Percentiles rank a stretch among this genome's conserved stretches.
Evolutionary conservation across 1,140 invertebrate genomes (phyloP).

Genomic region (Procambarus clarkii): DNA sequence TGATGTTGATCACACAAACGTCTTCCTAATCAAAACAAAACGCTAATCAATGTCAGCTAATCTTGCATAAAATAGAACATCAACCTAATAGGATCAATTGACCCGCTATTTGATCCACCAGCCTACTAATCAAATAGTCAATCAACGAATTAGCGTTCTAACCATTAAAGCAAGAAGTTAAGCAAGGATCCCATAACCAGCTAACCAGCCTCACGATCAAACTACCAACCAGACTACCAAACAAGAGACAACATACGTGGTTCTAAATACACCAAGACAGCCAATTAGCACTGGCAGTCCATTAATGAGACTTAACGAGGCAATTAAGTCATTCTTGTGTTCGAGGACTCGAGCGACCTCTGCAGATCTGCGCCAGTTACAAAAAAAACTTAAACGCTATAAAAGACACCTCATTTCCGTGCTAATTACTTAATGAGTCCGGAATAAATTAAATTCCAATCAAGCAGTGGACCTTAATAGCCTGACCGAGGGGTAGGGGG

Average conservation of each 20-base stretch:
- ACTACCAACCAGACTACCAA: neutral
- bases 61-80: too few species aligned
- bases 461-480: slow-evolving; percentile 21
- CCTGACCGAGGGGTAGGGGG: neutral
- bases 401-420: slow-evolving; percentile 1
- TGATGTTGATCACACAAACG: too few species aligned
- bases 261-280: neutral
- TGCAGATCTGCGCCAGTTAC: too few species aligned
- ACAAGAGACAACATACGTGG: neutral
- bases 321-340: neutral
- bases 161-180: too few species aligned
- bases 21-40: too few species aligned
- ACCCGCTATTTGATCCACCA: too few species aligned
- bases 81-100: too few species aligned
- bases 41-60: too few species aligned
- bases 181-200: too few species aligned
- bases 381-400: neutral
- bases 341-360: too few species aligned
- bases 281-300: neutral
- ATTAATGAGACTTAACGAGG: neutral
- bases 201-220: neutral
- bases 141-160: too few species aligned
- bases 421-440: slow-evolving; percentile 40
- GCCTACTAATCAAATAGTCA: too few species aligned
- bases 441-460: slow-evolving; percentile 42